phyloP scores from a whole-genome alignment of 2,113 vertebrate species.

The Nesospiza acunhae region DNA sequence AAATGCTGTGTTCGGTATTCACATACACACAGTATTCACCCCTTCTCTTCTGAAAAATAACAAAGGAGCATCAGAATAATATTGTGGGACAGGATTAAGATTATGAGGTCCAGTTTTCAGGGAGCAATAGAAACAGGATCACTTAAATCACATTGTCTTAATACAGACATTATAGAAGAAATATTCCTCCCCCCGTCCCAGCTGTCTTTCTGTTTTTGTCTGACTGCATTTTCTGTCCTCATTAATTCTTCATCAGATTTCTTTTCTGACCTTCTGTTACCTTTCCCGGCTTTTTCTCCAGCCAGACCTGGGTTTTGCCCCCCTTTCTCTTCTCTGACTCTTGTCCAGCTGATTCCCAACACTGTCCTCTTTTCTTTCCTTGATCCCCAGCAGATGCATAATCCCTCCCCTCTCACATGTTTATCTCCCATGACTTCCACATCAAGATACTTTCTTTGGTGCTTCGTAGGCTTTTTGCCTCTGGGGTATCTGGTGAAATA shows the following conservation, averaged over 20 bases:
- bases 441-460: not conserved
- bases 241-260: not conserved
- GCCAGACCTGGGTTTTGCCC: not conserved
- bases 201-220: not conserved
- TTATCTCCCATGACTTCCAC: not conserved
- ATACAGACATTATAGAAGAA: not conserved
- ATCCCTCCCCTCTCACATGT: not conserved
- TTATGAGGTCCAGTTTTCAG: not conserved
- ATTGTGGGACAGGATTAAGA: not conserved
- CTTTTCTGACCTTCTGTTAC: not conserved
- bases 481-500: not conserved
- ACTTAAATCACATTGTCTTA: not conserved
- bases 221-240: not conserved
- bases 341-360: not conserved
- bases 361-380: not conserved
- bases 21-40: not conserved
- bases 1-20: not conserved
- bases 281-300: not conserved
- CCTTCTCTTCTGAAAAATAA: not conserved
- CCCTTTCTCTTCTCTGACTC: not conserved
- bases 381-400: not conserved
- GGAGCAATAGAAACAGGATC: not conserved
- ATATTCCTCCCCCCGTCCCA: not conserved
- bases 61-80: not conserved
- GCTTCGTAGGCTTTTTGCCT: not conserved